Percentiles rank a stretch among this genome's conserved stretches.
Evolutionary conservation across 2,888 invertebrate genomes (phyloP).

Genomic region (Yponomeuta malinellus): DNA sequence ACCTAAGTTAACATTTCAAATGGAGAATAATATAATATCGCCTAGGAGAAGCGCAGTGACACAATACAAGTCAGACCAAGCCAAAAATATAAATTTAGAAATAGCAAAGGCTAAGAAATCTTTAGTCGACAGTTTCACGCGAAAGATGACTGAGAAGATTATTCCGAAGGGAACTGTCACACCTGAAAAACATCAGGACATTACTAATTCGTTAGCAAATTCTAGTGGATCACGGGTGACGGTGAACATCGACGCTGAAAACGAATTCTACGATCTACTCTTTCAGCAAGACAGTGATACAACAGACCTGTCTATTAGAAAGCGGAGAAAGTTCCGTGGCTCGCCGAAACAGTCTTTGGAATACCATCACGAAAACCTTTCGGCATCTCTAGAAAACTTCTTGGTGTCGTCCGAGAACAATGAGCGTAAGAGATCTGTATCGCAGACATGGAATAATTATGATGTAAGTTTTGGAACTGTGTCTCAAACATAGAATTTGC

Average conservation of each 20-base stretch:
- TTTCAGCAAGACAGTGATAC: slow-evolving; percentile 36
- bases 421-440: slow-evolving; percentile 21
- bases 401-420: slow-evolving; percentile 25
- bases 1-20: background rate
- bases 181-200: background rate
- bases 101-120: background rate
- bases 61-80: background rate
- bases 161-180: background rate
- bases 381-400: slow-evolving; percentile 29
- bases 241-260: slow-evolving; percentile 48
- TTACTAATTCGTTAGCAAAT: background rate
- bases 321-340: slow-evolving; percentile 9
- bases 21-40: background rate
- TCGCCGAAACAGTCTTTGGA: slow-evolving; percentile 27
- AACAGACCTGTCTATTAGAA: slow-evolving; percentile 34
- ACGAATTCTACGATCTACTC: slow-evolving; percentile 45
- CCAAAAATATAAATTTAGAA: background rate
- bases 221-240: slow-evolving; percentile 20
- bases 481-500: background rate
- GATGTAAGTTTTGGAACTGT: background rate
- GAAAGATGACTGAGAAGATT: background rate
- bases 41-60: background rate
- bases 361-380: slow-evolving; percentile 15
- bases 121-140: background rate
- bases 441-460: slow-evolving; percentile 21